phyloP scores from a whole-genome alignment of 2,797 vertebrate species.

The Sebastes oblongus region DNA sequence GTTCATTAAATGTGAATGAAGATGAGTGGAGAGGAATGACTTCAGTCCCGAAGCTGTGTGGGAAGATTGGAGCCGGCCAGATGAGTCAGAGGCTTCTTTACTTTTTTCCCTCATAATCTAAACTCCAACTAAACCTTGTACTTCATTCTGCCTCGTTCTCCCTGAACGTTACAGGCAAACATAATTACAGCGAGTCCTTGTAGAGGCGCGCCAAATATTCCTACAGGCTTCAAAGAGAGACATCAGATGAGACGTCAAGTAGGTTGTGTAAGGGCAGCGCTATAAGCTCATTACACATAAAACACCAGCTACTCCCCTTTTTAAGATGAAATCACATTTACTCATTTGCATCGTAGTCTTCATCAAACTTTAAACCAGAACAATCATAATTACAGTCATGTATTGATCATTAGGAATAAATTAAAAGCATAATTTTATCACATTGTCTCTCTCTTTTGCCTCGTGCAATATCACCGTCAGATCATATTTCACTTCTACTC shows the following conservation, averaged over 20 bases:
- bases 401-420: neutral
- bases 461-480: neutral
- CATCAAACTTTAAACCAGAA: neutral
- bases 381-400: neutral
- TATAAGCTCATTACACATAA: constrained; percentile 11
- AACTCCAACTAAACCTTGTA: constrained; percentile 27
- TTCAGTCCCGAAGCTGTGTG: constrained; percentile 26
- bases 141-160: neutral
- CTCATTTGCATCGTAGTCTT: neutral
- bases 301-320: neutral
- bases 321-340: neutral
- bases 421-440: neutral
- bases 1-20: constrained; percentile 12
- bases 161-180: constrained; percentile 25
- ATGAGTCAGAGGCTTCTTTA: constrained; percentile 48
- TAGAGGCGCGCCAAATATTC: constrained; percentile 7
- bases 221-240: constrained; percentile 34
- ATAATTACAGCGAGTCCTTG: constrained; percentile 47
- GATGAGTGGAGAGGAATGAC: neutral
- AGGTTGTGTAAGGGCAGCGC: constrained; percentile 6
- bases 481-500: constrained; percentile 40
- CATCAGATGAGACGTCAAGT: constrained; percentile 18
- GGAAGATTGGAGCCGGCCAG: constrained; percentile 27
- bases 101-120: constrained; percentile 19
- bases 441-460: neutral